Evolutionary conservation across 2,888 invertebrate species (phyloP), one percentile per base, ranked within the genome.

Genomic region (Keiferia lycopersicella): DNA sequence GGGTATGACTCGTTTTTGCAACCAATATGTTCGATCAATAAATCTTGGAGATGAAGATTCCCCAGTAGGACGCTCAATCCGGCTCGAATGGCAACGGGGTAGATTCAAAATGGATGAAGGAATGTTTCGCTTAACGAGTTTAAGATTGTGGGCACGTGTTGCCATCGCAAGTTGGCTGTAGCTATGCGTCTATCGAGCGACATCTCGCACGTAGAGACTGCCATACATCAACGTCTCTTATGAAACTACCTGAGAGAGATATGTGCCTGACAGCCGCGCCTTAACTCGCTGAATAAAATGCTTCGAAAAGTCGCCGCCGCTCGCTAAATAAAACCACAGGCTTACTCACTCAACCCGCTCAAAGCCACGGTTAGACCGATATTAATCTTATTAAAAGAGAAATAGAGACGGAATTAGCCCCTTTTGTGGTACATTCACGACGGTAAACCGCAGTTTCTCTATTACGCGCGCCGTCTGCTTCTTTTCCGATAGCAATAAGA

Each of bases 181-280:
- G 79, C 80, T 83, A 76, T 39, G 63, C 61, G 48, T 20, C 41
- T 66, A 67, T 65, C 66, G 73, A 68, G 69, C 69, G 68, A 70
- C 71, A 22, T 69, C 71, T 66, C 71, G 72, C 74, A 71, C 72
- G 72, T 70, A 69, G 72, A 70, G 72, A 71, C 70, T 71, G 75
- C 75, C 86, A 84, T 88, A 86, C 80, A 86, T 89, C 88, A 89
- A 83, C 80, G 87, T 86, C 86, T 67, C 78, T 84, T 86, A 85
- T 86, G 83, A 86, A 84, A 86, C 80, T 76, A 76, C 81, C 85
- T 84, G 83, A 76, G 78, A 75, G 75, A 82, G 81, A 84, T 82
- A 82, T 82, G 79, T 77, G 75, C 79, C 76, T 80, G 83, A 82
- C 84, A 82, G 81, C 75, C 71, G 70, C 78, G 76, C 61, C 61